Evolutionary conservation across 2,113 vertebrate genomes (phyloP), one percentile per base, ranked within the genome.

Genomic region (Telmatochromis sp.): DNA sequence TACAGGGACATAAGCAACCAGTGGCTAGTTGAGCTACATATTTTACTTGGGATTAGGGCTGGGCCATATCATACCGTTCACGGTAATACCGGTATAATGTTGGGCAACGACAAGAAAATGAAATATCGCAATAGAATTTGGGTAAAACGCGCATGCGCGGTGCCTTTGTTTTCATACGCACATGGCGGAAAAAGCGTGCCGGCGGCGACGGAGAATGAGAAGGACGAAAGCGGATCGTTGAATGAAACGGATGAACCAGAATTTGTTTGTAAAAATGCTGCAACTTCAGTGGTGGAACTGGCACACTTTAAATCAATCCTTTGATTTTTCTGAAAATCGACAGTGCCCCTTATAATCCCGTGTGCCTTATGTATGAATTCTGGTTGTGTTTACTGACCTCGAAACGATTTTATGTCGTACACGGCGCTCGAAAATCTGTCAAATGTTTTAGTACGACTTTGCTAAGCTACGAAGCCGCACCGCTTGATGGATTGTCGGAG

Each of bases 121-220:
- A 55, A 55, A 23, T 55, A 55, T 55, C 11, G 1, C 53, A 0
- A 55, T 55, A 23, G 21, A 23, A 23, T 55, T 23, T 55, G 53
- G 53, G n/a, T 55, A 55, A 54, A n/a, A 21, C 19, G 3, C 0
- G 9, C 51, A 53, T 53, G 51, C 0, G 1, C 19, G 2, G 19
- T 53, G 51, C 51, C 51, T 53, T 2, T 53, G 51, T 53, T 21
- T 21, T 53, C 9, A 53, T 53, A 53, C 3, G 9, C 19, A 53
- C 3, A 21, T 53, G 19, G 15, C 4, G 3, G 51, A 53, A 21
- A 21, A 53, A 21, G 51, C 5, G 1, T n/a, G 19, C 49, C 19
- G 19, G 9, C 3, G 49, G 2, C 0, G 9, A 53, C 1, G 19
- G 19, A 21, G 51, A 53, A 53, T 53, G 9, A 53, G 51, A 0